Conservation (phyloP, 2,113 vertebrate species). For the Reinhardtius hippoglossoides region DNA sequence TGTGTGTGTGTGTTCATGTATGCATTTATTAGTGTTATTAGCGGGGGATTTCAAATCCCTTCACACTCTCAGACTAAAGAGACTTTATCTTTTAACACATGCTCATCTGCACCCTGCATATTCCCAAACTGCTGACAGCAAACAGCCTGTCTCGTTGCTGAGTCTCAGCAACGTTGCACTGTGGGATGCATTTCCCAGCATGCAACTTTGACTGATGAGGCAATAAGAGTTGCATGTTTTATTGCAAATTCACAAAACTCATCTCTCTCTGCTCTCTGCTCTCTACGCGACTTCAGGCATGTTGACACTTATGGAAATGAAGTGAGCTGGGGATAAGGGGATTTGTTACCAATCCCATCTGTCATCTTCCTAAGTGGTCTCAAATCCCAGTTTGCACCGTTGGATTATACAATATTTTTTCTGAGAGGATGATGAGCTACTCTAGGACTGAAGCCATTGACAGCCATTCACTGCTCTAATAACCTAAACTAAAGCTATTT, state of each 20-base stretch:
- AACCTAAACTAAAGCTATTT: background rate
- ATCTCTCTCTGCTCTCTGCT: constrained; percentile 12
- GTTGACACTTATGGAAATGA: constrained; percentile 76
- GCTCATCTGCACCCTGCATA: constrained; percentile 13
- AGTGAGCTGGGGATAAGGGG: constrained; percentile 72
- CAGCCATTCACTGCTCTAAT: constrained; percentile 47
- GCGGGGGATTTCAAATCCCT: constrained; percentile 37
- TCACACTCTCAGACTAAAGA: constrained; percentile 5
- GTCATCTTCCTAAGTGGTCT: constrained; percentile 78
- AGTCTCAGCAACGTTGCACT: constrained; percentile 16
- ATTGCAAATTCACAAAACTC: constrained; percentile 35
- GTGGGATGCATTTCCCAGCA: constrained; percentile 6
- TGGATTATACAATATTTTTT: constrained; percentile 58
- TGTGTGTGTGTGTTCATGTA: background rate
- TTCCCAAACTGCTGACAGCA: constrained; percentile 48
- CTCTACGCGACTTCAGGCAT: constrained; percentile 37
- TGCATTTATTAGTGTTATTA: constrained; percentile 4
- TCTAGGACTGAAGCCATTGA: constrained; percentile 12
- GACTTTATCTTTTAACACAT: constrained; percentile 51
- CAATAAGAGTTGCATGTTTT: constrained; percentile 1
- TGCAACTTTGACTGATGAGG: constrained; percentile 3
- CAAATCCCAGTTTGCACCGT: constrained; percentile 60
- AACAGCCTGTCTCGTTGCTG: constrained; percentile 22
- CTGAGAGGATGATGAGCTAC: constrained; percentile 56
- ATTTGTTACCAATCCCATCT: constrained; percentile 77